Conservation (phyloP, 2,888 invertebrate genomes). For the Endomychus coccineus region DNA sequence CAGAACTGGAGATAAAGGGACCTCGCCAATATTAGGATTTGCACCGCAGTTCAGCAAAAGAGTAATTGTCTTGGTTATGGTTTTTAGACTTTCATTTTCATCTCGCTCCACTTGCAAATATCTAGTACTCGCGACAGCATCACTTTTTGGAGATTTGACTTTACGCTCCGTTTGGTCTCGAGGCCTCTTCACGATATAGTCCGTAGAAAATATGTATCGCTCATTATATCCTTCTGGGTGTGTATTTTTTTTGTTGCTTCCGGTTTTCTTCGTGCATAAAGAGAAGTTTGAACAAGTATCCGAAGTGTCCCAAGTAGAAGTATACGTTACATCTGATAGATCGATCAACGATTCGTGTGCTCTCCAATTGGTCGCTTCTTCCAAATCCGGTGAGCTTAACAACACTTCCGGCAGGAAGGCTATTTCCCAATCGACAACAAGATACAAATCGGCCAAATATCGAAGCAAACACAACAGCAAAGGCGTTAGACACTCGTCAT, state of each 20-base stretch:
- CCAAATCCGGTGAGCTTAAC: conserved; percentile 66
- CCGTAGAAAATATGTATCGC: conserved; percentile 2
- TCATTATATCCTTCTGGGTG: background rate
- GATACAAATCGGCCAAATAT: conserved; percentile 4
- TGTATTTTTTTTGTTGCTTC: background rate
- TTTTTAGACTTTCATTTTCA: conserved; percentile 9
- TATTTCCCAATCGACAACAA: conserved; percentile 31
- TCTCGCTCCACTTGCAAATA: background rate
- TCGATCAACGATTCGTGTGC: conserved; percentile 24
- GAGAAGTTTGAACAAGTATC: too few relatives aligned
- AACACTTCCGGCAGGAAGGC: conserved; percentile 50
- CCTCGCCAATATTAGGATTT: conserved; percentile 33
- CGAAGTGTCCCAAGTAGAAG: too few relatives aligned
- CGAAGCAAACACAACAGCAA: conserved; percentile 44
- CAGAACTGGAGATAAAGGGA: conserved; percentile 35
- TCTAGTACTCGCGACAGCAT: background rate
- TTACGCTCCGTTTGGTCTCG: too few relatives aligned
- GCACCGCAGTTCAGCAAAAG: conserved; percentile 35
- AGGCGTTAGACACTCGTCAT: conserved; percentile 51
- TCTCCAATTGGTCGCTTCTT: conserved; percentile 47
- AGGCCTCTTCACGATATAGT: too few relatives aligned
- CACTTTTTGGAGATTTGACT: conserved; percentile 1
- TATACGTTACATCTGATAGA: background rate
- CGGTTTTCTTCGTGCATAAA: background rate
- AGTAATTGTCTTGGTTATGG: conserved; percentile 28